Evolutionary conservation across 2,888 invertebrate genomes (phyloP), one percentile per base, ranked within the genome.

Genomic region (Andrena praecox): DNA sequence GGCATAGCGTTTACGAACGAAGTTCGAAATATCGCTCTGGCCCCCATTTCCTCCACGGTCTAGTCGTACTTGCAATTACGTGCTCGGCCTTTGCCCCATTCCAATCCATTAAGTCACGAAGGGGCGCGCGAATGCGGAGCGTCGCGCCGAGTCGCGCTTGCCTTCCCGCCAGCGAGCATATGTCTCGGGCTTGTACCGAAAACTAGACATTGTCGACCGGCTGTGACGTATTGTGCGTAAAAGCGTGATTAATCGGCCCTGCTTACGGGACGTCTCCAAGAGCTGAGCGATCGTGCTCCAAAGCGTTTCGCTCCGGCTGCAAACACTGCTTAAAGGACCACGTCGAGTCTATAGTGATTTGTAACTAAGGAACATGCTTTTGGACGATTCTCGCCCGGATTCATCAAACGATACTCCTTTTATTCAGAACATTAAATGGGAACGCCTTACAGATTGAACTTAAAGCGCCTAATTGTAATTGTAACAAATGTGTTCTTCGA

Each of bases 41-140:
- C 33, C 79, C 69, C 72, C 70, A 62, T 63, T 75, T 69, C 50
- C 70, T 77, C 63, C 12, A 59, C 67, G 62, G 62, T 76, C 72
- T 64, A 74, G 78, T 50, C 71, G 80, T 78, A 81, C 78, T 87
- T 76, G 87, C 87, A 91, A 91, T 90, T 90, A 91, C 86, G 85
- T 89, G 86, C 85, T 90, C 86, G 89, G 85, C 82, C 89, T 89
- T 86, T 81, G 85, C 82, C 87, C 85, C 85, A 85, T 89, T 85
- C 84, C 87, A 86, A 87, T 87, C 87, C 86, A 89, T 90, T 86
- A 84, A 85, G 76, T 82, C 85, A 77, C 82, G 79, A 77, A 88
- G 77, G 84, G 88, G 82, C 78, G 80, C 73, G 77, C 74, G 74
- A 83, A 80, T 82, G 64, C 77, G 79, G 79, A 70, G 50, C 85